Percentiles rank a stretch among this genome's conserved stretches.
These are phyloP conservation scores for Magallana gigas DNA, from an alignment of 1,140 invertebrate species.

Conservation along the genomic window DNA sequence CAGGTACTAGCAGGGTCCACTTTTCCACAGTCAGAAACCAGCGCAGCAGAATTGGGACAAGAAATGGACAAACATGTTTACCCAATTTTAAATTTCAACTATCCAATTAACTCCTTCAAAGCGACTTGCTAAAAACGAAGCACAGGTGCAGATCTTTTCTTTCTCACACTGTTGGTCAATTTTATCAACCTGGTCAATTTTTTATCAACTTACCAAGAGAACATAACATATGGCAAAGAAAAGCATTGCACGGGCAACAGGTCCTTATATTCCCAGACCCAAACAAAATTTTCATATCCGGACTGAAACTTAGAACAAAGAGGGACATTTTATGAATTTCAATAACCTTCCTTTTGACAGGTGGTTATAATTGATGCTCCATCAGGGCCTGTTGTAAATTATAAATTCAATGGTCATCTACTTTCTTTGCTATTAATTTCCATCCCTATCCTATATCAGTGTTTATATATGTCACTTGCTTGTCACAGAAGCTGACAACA, in stretches of 20 bases:
- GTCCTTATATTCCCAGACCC: neutral
- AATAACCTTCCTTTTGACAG: conserved; percentile 3
- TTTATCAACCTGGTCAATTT: no score
- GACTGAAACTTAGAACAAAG: neutral
- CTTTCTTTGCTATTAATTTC: neutral
- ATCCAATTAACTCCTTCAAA: conserved; percentile 33
- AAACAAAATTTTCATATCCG: neutral
- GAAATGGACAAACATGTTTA: conserved; percentile 20
- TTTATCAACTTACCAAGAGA: no score
- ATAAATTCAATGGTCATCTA: conserved; percentile 23
- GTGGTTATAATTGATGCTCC: conserved; percentile 6
- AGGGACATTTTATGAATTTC: neutral
- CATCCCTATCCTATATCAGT: neutral
- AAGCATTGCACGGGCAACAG: no score
- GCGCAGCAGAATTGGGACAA: neutral
- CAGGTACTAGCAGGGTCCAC: neutral
- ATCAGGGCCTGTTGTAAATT: neutral
- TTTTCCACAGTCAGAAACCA: neutral
- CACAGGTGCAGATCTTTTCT: neutral
- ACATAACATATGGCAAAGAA: no score
- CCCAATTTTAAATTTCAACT: conserved; percentile 1
- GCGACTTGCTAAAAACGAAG: neutral
- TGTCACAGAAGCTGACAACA: conserved; percentile 17
- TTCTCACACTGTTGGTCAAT: no score
- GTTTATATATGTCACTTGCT: conserved; percentile 22